Evolutionary conservation across 1,140 invertebrate species (phyloP).

Genomic region (Drosophila athabasca): DNA sequence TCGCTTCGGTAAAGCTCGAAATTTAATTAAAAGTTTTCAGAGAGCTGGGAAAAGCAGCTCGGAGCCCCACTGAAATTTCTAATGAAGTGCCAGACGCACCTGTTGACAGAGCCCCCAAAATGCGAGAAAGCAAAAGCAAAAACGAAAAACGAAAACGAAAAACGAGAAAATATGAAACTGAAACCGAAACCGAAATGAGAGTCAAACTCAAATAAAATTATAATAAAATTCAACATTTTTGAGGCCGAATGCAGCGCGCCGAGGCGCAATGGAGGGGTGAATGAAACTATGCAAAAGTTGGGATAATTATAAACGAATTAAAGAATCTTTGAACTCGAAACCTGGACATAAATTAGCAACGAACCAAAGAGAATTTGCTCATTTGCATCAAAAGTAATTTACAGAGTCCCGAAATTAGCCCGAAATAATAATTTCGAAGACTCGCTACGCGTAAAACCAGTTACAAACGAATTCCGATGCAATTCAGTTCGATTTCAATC

Average conservation of each 20-base stretch:
- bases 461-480: conserved; percentile 1
- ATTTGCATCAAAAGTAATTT: no score
- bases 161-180: conserved; percentile 20
- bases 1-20: conserved; percentile 60
- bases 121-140: conserved; percentile 9
- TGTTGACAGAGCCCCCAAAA: conserved; percentile 61
- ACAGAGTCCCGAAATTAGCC: conserved; percentile 3
- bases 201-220: conserved; percentile 58
- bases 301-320: conserved; percentile 36
- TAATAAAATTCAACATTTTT: conserved; percentile 61
- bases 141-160: conserved; percentile 10
- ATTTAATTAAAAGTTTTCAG: conserved; percentile 77
- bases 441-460: conserved; percentile 2
- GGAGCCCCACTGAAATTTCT: conserved; percentile 44
- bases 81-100: conserved; percentile 74
- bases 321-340: conserved; percentile 26
- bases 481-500: background rate
- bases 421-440: no score
- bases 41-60: conserved; percentile 22
- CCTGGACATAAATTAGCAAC: conserved; percentile 7
- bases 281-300: conserved; percentile 37
- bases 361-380: background rate
- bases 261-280: conserved; percentile 4
- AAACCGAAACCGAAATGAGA: conserved; percentile 34
- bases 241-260: conserved; percentile 21